Percentiles rank a stretch among this genome's conserved stretches.
Evolutionary conservation across 1,140 invertebrate genomes (phyloP).

Genomic region (Drosophila baimaii): DNA sequence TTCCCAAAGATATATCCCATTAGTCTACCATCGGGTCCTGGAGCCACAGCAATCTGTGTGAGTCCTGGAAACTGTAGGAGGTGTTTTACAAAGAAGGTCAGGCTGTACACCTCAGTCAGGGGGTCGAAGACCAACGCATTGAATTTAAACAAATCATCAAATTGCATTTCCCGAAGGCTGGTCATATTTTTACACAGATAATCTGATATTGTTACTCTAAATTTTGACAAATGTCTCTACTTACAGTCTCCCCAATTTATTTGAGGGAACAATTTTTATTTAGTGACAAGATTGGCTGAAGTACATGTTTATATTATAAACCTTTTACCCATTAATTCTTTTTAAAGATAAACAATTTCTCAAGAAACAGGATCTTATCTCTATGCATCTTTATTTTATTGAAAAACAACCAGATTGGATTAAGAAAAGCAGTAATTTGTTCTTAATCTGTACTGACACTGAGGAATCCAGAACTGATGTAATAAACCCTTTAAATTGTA

Average conservation of each 20-base stretch:
- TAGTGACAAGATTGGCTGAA: slow-evolving; percentile 3
- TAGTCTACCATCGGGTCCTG: slow-evolving; percentile 21
- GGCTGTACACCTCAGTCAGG: slow-evolving; percentile 54
- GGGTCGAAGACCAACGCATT: slow-evolving; percentile 61
- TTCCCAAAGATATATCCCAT: slow-evolving; percentile 63
- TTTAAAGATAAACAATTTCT: too few relatives aligned
- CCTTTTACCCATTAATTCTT: too few relatives aligned
- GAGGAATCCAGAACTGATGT: not conserved
- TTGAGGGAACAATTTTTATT: not conserved
- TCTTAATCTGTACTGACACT: not conserved
- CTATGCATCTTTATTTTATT: too few relatives aligned
- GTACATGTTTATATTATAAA: too few relatives aligned
- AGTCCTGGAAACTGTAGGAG: slow-evolving; percentile 51
- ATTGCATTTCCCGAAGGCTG: slow-evolving; percentile 44
- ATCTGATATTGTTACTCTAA: not conserved
- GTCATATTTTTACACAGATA: slow-evolving; percentile 36
- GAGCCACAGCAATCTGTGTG: slow-evolving; percentile 29
- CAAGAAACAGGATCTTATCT: too few relatives aligned
- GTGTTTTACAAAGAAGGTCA: slow-evolving; percentile 55
- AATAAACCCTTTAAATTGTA: not conserved
- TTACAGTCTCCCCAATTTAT: not conserved
- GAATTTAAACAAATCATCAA: slow-evolving; percentile 68
- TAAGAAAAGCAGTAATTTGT: not conserved
- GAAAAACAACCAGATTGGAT: too few relatives aligned
- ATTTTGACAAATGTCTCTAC: too few relatives aligned